A percentile compares a stretch with the other conserved stretches of the same genome.
These are phyloP conservation scores for Orthonychiurus folsomi DNA, from an alignment of 2,888 invertebrate species.

Conservation along the genomic window DNA sequence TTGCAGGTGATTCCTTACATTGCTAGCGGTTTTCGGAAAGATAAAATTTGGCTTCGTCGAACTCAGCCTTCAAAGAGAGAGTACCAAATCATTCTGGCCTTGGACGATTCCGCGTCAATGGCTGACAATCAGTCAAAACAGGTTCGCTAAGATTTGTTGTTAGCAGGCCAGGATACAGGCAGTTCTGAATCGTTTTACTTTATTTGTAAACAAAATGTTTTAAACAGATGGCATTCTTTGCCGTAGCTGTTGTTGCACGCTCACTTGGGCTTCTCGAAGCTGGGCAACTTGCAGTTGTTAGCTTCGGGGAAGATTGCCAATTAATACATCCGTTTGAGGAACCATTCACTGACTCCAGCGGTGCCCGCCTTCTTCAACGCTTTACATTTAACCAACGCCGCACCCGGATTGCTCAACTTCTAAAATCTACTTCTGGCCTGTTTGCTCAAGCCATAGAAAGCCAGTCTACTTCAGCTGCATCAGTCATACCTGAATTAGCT, in stretches of 20 bases:
- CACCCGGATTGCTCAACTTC: constrained; percentile 72
- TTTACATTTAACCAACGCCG: constrained; percentile 82
- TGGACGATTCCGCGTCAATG: constrained; percentile 92
- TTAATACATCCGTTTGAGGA: constrained; percentile 81
- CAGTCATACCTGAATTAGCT: constrained; percentile 51
- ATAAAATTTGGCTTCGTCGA: constrained; percentile 95
- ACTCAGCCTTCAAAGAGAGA: constrained; percentile 91
- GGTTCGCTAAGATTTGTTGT: too few relatives aligned
- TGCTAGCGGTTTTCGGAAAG: constrained; percentile 96
- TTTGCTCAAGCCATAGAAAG: constrained; percentile 44
- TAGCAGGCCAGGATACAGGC: neutral
- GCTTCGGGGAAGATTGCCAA: constrained; percentile 76
- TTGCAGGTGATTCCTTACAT: constrained; percentile 86
- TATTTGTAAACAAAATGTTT: neutral
- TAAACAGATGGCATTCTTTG: constrained; percentile 90
- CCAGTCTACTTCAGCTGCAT: constrained; percentile 13
- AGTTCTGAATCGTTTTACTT: neutral
- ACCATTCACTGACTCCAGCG: constrained; percentile 77
- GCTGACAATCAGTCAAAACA: constrained; percentile 73
- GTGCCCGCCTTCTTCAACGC: constrained; percentile 61
- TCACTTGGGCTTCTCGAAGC: constrained; percentile 87
- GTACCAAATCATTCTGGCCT: constrained; percentile 90
- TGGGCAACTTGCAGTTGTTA: constrained; percentile 82
- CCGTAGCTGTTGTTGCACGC: constrained; percentile 76
- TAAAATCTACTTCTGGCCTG: constrained; percentile 67